Evolutionary conservation across 2,113 vertebrate genomes (phyloP).

Genomic region (Colaptes auratus): DNA sequence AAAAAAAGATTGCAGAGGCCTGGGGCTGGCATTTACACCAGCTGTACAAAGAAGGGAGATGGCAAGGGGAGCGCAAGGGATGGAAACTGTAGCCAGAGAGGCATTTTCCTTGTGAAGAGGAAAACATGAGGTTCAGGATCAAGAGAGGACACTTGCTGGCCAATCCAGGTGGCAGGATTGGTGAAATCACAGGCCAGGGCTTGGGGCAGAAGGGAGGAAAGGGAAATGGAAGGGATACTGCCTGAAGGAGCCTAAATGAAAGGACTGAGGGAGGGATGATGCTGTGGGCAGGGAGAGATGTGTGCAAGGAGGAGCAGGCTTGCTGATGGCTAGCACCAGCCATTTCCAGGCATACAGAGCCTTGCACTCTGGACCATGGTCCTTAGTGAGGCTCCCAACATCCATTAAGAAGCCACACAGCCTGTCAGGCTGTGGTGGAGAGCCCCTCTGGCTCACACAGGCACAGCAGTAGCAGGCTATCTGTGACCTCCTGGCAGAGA

Average conservation of each 20-base stretch:
- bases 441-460: background rate
- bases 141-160: background rate
- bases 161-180: background rate
- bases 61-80: background rate
- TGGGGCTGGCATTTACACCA: background rate
- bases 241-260: background rate
- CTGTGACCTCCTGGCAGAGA: slow-evolving; percentile 12
- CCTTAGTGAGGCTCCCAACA: background rate
- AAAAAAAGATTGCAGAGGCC: background rate
- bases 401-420: background rate
- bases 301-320: background rate
- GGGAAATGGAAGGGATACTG: background rate
- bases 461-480: background rate
- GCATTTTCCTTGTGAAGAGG: background rate
- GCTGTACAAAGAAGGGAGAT: background rate
- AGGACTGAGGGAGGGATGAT: background rate
- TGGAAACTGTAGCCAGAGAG: background rate
- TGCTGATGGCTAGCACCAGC: background rate
- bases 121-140: background rate
- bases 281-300: background rate
- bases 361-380: background rate
- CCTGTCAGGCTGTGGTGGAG: background rate
- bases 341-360: background rate
- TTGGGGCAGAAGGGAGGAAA: background rate
- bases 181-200: background rate